phyloP scores from a whole-genome alignment of 2,113 vertebrate genomes.

The Toxostoma redivivum region DNA sequence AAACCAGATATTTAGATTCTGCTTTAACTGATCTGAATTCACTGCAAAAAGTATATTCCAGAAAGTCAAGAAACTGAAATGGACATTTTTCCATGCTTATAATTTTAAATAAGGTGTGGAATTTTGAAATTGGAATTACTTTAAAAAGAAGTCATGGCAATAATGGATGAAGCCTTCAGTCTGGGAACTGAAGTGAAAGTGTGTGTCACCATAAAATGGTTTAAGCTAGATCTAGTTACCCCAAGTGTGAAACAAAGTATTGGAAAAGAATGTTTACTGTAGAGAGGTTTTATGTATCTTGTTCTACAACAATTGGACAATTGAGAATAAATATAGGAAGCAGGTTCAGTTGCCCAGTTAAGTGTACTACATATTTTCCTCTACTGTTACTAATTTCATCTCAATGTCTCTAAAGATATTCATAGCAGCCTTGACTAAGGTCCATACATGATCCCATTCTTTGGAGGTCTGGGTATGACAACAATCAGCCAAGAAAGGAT shows the following conservation, averaged over 20 bases:
- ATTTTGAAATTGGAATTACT: not conserved
- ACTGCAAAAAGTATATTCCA: not conserved
- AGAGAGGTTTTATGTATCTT: not conserved
- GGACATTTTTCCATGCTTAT: not conserved
- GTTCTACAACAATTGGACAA: not conserved
- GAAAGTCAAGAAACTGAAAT: not conserved
- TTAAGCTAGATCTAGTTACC: not conserved
- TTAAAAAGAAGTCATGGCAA: not conserved
- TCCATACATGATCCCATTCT: accelerated
- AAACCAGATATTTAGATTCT: not conserved
- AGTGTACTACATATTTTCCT: not conserved
- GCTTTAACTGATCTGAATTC: not conserved
- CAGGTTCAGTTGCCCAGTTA: not conserved
- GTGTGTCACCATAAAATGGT: not conserved
- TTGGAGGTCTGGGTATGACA: not conserved
- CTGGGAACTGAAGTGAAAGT: not conserved
- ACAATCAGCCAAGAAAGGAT: not conserved
- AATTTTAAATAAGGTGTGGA: not conserved
- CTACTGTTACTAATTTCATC: not conserved
- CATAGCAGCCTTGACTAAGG: not conserved
- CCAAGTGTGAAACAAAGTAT: not conserved
- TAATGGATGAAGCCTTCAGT: not conserved
- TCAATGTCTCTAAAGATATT: not conserved
- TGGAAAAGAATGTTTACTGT: not conserved
- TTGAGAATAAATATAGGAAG: not conserved